Conservation (phyloP, 2,888 invertebrate genomes). For the Thereva unica region DNA sequence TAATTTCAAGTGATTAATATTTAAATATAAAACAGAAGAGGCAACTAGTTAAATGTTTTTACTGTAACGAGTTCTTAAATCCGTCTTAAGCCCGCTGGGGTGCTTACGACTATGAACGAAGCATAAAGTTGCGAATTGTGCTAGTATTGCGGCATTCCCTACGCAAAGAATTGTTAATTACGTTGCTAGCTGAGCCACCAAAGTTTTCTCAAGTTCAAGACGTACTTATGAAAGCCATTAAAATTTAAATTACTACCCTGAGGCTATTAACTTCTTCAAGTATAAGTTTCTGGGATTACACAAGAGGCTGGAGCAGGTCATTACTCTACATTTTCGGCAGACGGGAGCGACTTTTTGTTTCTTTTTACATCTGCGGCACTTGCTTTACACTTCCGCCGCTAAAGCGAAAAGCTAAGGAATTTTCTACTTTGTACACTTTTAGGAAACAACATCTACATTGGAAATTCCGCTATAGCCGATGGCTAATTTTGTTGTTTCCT, state of each 20-base stretch:
- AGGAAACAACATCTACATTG: no score
- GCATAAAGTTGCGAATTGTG: slow-evolving; percentile 6
- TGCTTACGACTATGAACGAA: slow-evolving; percentile 15
- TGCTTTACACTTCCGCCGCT: no score
- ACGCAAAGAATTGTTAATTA: slow-evolving; percentile 34
- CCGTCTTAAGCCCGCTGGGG: slow-evolving; percentile 31
- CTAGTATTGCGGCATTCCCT: neutral
- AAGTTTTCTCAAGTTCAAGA: slow-evolving; percentile 34
- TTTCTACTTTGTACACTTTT: no score
- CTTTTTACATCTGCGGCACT: no score
- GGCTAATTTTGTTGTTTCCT: no score
- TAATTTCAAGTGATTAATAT: no score
- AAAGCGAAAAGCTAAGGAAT: no score
- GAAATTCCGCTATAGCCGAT: no score
- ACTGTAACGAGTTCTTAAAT: slow-evolving; percentile 34
- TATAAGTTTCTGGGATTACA: slow-evolving; percentile 29
- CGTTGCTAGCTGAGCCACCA: slow-evolving; percentile 19
- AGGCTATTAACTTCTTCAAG: slow-evolving; percentile 34
- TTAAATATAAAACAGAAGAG: neutral
- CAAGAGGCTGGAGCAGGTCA: slow-evolving; percentile 22
- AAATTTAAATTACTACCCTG: slow-evolving; percentile 36
- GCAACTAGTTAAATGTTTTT: slow-evolving; percentile 30
- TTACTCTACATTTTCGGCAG: slow-evolving; percentile 5
- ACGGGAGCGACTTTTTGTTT: no score
- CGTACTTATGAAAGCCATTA: slow-evolving; percentile 32